Evolutionary conservation across 2,888 invertebrate species (phyloP).

Genomic region (Lingula anatina): DNA sequence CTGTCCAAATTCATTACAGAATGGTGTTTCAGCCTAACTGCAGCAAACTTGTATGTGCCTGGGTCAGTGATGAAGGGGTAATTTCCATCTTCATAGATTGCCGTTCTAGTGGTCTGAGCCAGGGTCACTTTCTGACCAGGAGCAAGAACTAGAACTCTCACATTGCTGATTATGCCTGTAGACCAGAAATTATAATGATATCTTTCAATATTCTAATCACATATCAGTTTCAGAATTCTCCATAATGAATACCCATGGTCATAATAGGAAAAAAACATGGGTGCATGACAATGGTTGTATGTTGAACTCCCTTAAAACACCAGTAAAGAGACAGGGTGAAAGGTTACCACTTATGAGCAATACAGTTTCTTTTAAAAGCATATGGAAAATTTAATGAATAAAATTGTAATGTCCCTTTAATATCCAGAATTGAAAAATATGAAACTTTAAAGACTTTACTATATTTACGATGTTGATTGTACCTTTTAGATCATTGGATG

Average conservation of each 20-base stretch:
- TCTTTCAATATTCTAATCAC: no score
- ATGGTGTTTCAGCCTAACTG: slow-evolving; percentile 25
- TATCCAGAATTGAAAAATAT: no score
- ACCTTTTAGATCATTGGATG: slow-evolving; percentile 7
- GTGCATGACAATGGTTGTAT: background rate
- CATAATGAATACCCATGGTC: background rate
- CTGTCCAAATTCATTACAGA: slow-evolving; percentile 18
- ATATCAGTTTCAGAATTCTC: background rate
- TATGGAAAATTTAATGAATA: no score
- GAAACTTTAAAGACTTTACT: no score
- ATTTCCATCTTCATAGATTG: slow-evolving; percentile 13
- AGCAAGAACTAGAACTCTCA: slow-evolving; percentile 24
- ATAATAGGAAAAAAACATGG: background rate
- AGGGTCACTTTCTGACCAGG: slow-evolving; percentile 22
- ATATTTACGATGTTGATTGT: no score
- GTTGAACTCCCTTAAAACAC: background rate
- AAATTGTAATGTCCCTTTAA: no score
- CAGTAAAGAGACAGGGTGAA: background rate
- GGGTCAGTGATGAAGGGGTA: slow-evolving; percentile 15
- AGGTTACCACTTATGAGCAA: no score
- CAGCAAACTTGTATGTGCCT: slow-evolving; percentile 25
- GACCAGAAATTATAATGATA: no score
- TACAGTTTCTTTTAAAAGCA: no score
- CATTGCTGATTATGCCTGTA: slow-evolving; percentile 25
- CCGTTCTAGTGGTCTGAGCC: slow-evolving; percentile 22